These are phyloP conservation scores for Bactericera cockerelli DNA, from an alignment of 1,140 invertebrate species.

Conservation along the genomic window DNA sequence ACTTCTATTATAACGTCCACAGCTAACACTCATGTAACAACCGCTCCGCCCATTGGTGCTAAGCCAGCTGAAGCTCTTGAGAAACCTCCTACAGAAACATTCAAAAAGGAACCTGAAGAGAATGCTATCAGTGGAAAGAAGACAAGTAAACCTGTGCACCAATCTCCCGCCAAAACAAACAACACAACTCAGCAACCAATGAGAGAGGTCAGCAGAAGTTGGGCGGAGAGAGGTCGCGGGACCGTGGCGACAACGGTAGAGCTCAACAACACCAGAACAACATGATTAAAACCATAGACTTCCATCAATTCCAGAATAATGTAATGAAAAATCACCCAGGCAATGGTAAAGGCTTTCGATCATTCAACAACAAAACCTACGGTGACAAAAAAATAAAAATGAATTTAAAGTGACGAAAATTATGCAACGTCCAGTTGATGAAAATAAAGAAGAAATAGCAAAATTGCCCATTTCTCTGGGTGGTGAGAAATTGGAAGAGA, in stretches of 20 bases:
- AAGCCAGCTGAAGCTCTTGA: too few relatives aligned
- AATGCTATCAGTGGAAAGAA: too few relatives aligned
- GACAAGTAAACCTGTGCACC: too few relatives aligned
- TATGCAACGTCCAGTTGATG: conserved; percentile 5
- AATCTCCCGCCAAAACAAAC: too few relatives aligned
- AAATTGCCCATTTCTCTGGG: conserved; percentile 4
- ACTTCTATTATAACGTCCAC: neutral
- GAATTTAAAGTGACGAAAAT: conserved; percentile 5
- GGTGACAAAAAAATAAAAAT: neutral
- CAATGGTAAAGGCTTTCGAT: neutral
- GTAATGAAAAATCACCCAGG: conserved; percentile 2
- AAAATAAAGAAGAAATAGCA: conserved; percentile 5
- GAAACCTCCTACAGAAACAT: too few relatives aligned
- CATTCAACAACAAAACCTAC: neutral
- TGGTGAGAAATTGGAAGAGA: neutral
- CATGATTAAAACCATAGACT: neutral
- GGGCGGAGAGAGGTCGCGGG: too few relatives aligned
- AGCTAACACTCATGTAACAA: neutral
- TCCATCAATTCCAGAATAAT: conserved; percentile 8
- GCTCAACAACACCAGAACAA: too few relatives aligned
- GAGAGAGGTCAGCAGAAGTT: too few relatives aligned
- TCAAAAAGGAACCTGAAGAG: too few relatives aligned
- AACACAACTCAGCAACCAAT: too few relatives aligned
- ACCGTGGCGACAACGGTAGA: too few relatives aligned
- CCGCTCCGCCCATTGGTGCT: neutral